Percentiles rank a stretch among this genome's conserved stretches.
Evolutionary conservation across 2,797 vertebrate genomes (phyloP).

Genomic region (Liasis olivaceus): DNA sequence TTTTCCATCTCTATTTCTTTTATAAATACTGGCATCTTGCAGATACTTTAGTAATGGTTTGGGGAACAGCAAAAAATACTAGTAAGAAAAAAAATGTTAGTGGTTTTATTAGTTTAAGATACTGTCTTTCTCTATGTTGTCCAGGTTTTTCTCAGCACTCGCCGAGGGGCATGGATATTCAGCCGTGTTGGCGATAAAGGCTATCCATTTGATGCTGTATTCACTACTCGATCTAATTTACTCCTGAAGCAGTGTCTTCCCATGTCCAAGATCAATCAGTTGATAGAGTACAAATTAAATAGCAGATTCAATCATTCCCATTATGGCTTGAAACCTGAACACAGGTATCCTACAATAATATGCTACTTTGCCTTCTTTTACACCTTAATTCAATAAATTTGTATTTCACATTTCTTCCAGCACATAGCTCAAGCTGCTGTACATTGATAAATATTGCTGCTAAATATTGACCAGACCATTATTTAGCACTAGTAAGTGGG

Average conservation of each 20-base stretch:
- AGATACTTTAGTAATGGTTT: background rate
- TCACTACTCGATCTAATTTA: conserved; percentile 61
- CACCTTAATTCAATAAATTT: background rate
- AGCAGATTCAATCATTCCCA: conserved; percentile 78
- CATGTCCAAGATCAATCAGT: conserved; percentile 48
- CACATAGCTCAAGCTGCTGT: background rate
- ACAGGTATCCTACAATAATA: conserved; percentile 78
- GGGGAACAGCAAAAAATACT: background rate
- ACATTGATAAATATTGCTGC: background rate
- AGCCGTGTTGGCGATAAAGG: conserved; percentile 79
- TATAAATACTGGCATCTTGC: background rate
- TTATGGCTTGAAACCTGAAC: conserved; percentile 84
- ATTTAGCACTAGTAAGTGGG: background rate
- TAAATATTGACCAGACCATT: background rate
- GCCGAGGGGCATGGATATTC: conserved; percentile 84
- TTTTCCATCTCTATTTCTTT: background rate
- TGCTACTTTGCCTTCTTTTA: background rate
- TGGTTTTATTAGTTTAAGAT: background rate
- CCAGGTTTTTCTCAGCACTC: conserved; percentile 92
- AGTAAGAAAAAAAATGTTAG: background rate
- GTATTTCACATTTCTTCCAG: background rate
- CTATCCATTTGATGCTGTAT: conserved; percentile 76
- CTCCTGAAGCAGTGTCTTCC: conserved; percentile 60
- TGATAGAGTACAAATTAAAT: conserved; percentile 76
- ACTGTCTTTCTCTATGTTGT: background rate